Base-by-base conservation (phyloP, 2,888 invertebrate species). In the Volucella zonaria region DNA sequence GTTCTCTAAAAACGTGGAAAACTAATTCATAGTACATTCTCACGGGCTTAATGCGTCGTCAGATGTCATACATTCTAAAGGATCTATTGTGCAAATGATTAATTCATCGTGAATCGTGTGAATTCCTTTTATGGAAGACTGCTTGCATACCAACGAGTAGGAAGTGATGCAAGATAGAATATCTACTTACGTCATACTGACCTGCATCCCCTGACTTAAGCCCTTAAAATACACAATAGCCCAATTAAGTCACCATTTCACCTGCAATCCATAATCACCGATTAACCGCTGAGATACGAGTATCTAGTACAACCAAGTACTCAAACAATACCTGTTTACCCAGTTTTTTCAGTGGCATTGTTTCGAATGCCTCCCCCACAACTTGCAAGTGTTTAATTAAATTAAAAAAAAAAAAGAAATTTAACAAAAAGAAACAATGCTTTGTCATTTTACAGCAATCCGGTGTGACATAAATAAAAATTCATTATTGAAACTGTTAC, bases 221-320 rank as follows among this genome's bases (percentile, higher is more conserved):
- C 14, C 58, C 58, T 58, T 40, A 3, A 58, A 58, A 40, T 52
- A 10, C 31, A 38, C 31, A 40, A 49, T 15, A 47, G 40, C n/a
- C 15, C n/a, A 1, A 18, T 58, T 66, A 42, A 14, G 58, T 12
- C 58, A 66, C 38, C 15, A 4, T n/a, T 45, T 38, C 38, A 14
- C 14, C 12, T n/a, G 42, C 11, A 8, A 40, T 14, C 11, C 3
- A 12, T 64, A 66, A 64, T 66, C 75, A 58, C 56, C 58, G 43
- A 67, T 75, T 8, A 51, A 51, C 9, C 18, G 75, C 67, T 75
- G 67, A 75, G 43, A 66, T 75, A 58, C 49, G 14, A 15, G 12
- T 9, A 14, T 11, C 4, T 45, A 18, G n/a, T 10, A 12, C 12
- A 14, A 10, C 14, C 8, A 58, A 58, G n/a, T 10, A 42, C 8